phyloP scores from a whole-genome alignment of 1,140 invertebrate genomes.

The Dinoponera quadriceps region DNA sequence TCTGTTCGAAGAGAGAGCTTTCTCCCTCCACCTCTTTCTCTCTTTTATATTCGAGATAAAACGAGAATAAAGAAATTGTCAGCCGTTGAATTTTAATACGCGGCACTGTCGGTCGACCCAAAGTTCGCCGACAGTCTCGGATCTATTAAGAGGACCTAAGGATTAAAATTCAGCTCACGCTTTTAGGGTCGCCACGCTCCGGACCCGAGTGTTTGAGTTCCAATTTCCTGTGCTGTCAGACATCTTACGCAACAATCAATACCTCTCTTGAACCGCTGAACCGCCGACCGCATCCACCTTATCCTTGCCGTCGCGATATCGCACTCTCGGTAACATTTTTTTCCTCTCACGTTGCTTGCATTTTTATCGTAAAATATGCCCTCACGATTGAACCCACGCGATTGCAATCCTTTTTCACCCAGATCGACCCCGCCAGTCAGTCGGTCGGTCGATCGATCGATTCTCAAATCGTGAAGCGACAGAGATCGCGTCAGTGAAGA shows the following conservation, averaged over 20 bases:
- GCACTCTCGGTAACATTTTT: constrained; percentile 4
- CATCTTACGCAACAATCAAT: constrained; percentile 31
- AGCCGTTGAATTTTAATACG: background rate
- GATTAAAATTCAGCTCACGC: constrained; percentile 29
- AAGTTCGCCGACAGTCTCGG: background rate
- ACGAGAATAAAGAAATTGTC: background rate
- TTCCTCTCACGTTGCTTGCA: background rate
- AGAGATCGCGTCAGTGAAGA: background rate
- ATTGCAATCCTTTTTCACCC: too few relatives aligned
- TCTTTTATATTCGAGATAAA: background rate
- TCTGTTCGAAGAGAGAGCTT: background rate
- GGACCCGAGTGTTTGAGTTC: background rate
- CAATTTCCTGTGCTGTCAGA: constrained; percentile 23
- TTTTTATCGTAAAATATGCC: too few relatives aligned
- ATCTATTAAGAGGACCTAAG: constrained; percentile 3
- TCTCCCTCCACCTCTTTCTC: background rate
- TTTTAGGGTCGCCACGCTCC: background rate
- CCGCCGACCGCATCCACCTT: too few relatives aligned
- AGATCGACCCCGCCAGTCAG: too few relatives aligned
- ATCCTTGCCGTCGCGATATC: background rate
- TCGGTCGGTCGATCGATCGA: background rate
- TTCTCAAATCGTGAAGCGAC: constrained; percentile 13
- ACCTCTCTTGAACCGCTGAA: background rate
- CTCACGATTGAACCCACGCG: too few relatives aligned
- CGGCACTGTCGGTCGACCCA: background rate